Evolutionary conservation across 2,113 vertebrate genomes (phyloP).

Genomic region (Salvelinus alpinus): DNA sequence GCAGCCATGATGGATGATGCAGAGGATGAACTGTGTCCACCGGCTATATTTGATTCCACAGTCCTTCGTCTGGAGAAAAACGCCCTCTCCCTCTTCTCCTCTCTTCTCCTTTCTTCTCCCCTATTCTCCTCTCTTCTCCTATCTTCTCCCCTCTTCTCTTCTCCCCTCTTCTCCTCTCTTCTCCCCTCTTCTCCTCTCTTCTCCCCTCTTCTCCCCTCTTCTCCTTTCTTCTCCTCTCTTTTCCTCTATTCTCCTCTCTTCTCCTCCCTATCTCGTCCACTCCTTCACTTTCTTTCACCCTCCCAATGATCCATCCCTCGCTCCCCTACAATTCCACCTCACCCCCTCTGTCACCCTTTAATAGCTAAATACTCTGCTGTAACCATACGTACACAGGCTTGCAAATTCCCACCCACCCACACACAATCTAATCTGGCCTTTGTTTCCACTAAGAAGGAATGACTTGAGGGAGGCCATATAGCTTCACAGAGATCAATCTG

Average conservation of each 20-base stretch:
- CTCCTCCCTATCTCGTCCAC: too few relatives aligned
- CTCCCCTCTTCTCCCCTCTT: too few relatives aligned
- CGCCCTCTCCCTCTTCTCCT: conserved; percentile 7
- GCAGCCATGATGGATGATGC: conserved; percentile 53
- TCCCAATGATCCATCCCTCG: not conserved
- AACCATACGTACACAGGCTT: not conserved
- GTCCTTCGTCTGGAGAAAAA: conserved; percentile 19
- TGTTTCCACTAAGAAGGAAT: conserved; percentile 6
- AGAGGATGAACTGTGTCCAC: conserved; percentile 55
- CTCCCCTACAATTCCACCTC: conserved; percentile 19
- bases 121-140: not conserved
- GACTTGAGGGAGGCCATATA: conserved; percentile 3
- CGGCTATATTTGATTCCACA: conserved; percentile 39
- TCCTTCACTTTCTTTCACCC: too few relatives aligned
- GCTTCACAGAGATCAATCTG: conserved; percentile 15
- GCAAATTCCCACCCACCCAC: conserved; percentile 8
- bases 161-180: too few relatives aligned
- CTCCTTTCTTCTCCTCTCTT: too few relatives aligned
- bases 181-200: too few relatives aligned
- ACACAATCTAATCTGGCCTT: conserved; percentile 13
- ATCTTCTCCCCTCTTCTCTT: too few relatives aligned
- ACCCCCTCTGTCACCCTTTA: conserved; percentile 5
- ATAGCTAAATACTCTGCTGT: conserved; percentile 6
- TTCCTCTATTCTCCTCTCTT: too few relatives aligned
- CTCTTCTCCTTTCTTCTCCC: not conserved